These are phyloP conservation scores for Megalops cyprinoides DNA, from an alignment of 2,797 vertebrate species.

Conservation along the genomic window DNA sequence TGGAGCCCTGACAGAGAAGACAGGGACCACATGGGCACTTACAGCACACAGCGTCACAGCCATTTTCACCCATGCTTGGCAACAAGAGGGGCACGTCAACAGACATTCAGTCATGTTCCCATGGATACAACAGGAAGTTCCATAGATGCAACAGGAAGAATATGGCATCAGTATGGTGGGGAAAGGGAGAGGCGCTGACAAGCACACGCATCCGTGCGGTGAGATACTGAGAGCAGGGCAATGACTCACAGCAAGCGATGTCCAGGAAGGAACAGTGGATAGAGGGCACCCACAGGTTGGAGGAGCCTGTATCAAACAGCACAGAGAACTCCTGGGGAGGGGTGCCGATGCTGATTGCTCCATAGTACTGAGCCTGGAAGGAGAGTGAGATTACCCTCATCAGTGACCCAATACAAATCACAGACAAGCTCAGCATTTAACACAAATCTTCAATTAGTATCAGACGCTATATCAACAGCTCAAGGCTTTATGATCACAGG, in stretches of 20 bases:
- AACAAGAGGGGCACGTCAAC: neutral
- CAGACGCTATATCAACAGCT: too few species aligned
- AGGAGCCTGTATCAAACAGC: conserved; percentile 82
- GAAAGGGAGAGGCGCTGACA: neutral
- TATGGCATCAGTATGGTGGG: neutral
- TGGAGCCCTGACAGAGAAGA: conserved; percentile 77
- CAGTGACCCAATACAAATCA: neutral
- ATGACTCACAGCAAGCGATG: conserved; percentile 77
- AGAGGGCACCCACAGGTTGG: conserved; percentile 83
- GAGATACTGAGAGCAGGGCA: neutral
- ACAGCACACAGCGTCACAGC: neutral
- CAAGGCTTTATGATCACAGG: too few species aligned
- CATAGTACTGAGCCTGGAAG: conserved; percentile 74
- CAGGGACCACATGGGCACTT: neutral
- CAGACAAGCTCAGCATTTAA: neutral
- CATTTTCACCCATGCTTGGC: neutral
- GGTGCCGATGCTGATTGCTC: conserved; percentile 72
- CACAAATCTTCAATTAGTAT: too few species aligned
- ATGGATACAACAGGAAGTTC: too few species aligned
- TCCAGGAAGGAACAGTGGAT: conserved; percentile 74
- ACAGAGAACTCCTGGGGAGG: conserved; percentile 77
- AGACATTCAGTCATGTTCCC: neutral
- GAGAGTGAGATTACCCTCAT: neutral
- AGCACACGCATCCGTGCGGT: neutral
- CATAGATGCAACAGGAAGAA: neutral